These are phyloP conservation scores for Yponomeuta cagnagella DNA, from an alignment of 2,888 invertebrate genomes.

Conservation along the genomic window DNA sequence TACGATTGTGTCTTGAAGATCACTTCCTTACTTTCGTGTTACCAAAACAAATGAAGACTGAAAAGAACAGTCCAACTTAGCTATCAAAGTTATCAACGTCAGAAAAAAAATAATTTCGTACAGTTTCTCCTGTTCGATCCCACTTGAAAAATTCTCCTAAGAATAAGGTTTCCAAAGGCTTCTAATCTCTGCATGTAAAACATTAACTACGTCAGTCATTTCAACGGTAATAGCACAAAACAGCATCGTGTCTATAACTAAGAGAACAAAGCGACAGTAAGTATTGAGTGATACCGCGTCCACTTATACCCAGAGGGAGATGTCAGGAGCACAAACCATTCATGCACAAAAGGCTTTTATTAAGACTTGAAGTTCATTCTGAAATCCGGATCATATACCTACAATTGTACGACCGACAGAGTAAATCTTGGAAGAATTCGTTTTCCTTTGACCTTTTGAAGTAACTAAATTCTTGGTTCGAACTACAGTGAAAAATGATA, in stretches of 20 bases:
- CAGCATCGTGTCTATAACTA: not conserved
- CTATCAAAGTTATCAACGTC: no score
- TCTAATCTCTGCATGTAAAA: not conserved
- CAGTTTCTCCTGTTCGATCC: no score
- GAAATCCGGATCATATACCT: no score
- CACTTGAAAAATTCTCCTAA: not conserved
- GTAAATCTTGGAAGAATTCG: no score
- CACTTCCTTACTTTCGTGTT: conserved; percentile 60
- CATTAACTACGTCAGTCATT: not conserved
- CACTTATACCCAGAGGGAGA: not conserved
- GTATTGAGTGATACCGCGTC: not conserved
- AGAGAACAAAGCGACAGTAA: not conserved
- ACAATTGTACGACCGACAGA: no score
- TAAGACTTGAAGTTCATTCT: no score
- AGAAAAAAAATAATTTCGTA: no score
- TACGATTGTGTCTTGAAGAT: conserved; percentile 29
- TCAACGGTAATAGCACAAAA: not conserved
- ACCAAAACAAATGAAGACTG: conserved; percentile 50
- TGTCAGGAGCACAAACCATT: not conserved
- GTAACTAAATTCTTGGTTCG: no score
- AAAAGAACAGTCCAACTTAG: not conserved
- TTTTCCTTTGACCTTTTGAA: no score
- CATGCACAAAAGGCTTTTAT: not conserved
- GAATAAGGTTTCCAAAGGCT: not conserved
- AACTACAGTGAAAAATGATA: no score